Conservation (phyloP, 1,140 invertebrate genomes). For the Papilio xuthus region DNA sequence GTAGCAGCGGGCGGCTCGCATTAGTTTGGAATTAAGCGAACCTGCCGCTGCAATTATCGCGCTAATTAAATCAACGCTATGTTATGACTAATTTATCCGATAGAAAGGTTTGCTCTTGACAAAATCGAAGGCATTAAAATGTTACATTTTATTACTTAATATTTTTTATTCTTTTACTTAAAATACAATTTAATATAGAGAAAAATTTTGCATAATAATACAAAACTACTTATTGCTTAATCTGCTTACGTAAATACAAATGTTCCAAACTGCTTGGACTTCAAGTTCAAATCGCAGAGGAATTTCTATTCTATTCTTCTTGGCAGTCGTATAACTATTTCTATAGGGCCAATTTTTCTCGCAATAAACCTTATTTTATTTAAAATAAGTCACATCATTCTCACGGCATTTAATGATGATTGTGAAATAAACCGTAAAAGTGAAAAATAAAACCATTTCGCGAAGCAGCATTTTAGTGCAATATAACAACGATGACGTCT, state of each 20-base stretch:
- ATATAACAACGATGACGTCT: neutral
- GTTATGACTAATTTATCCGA: conserved; percentile 63
- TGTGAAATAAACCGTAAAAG: neutral
- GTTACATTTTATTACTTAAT: conserved; percentile 28
- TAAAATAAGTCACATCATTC: neutral
- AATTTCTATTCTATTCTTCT: neutral
- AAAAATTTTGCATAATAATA: too few relatives aligned
- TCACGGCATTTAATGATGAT: neutral
- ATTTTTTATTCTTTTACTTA: too few relatives aligned
- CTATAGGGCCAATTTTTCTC: neutral
- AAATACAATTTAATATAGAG: too few relatives aligned
- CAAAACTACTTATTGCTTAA: neutral
- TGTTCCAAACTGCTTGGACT: too few relatives aligned
- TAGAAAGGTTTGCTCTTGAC: conserved; percentile 46
- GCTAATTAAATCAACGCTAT: conserved; percentile 61
- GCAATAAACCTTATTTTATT: neutral
- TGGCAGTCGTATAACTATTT: neutral
- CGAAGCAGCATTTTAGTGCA: conserved; percentile 8
- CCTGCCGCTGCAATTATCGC: conserved; percentile 53
- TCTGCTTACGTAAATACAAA: too few relatives aligned
- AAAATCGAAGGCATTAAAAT: conserved; percentile 39
- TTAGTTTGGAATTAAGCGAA: conserved; percentile 44
- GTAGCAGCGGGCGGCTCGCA: conserved; percentile 12
- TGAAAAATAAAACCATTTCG: neutral
- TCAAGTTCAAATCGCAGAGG: neutral